phyloP scores from a whole-genome alignment of 2,797 vertebrate genomes.

The Alexandromys oeconomus region DNA sequence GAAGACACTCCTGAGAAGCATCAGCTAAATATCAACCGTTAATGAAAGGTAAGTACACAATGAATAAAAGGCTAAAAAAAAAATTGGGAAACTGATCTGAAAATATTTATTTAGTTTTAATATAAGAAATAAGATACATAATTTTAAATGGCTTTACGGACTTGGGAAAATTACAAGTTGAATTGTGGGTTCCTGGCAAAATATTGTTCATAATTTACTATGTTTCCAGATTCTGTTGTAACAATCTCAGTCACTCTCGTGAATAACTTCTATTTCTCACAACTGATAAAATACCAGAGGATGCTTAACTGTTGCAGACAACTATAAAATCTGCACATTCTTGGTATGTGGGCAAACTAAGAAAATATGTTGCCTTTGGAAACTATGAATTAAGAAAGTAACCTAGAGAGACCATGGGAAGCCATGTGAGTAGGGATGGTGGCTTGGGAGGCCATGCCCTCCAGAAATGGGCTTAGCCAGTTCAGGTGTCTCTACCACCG shows the following conservation, averaged over 20 bases:
- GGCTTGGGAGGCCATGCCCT: fast-evolving
- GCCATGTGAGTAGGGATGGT: not conserved
- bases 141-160: not conserved
- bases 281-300: not conserved
- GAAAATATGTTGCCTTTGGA: not conserved
- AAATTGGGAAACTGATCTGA: not conserved
- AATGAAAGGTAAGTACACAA: not conserved
- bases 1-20: not conserved
- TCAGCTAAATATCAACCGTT: not conserved
- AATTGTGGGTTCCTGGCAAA: not conserved
- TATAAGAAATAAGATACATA: not conserved
- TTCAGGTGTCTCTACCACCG: not conserved
- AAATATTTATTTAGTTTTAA: constrained; percentile 39
- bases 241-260: not conserved
- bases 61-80: not conserved
- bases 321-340: not conserved
- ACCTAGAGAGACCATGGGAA: not conserved
- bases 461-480: not conserved
- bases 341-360: not conserved
- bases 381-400: constrained; percentile 21
- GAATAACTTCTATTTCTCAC: not conserved
- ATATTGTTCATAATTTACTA: not conserved
- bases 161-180: not conserved
- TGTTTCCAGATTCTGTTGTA: not conserved
- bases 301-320: not conserved